Evolutionary conservation across 2,888 invertebrate species (phyloP), one percentile per base, ranked within the genome.

Genomic region (Griposia aprilina): DNA sequence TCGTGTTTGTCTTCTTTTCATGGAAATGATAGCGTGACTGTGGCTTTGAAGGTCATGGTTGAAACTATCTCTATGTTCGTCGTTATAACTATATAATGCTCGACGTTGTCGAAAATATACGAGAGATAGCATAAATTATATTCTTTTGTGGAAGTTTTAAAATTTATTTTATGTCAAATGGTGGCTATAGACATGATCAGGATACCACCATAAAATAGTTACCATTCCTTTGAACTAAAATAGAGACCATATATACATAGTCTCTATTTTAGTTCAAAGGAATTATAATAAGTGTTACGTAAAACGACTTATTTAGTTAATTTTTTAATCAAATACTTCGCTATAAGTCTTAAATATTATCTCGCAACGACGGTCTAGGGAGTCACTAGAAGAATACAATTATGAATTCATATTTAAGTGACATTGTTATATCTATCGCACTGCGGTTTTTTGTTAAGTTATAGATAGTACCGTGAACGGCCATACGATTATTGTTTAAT

Each of bases 21-120:
- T 71, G 63, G 45, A 72, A 13, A 36, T 36, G 57, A 17, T 80
- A 60, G 67, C 82, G 78, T 85, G 83, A 86, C 76, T 78, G 72
- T 67, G 57, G 57, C 63, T 59, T 62, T 55, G 45, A 69, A 75
- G 83, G 74, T 86, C 79, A 83, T n/a, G 62, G 70, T 59, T 72
- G 65, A 63, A 65, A 70, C 66, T 72, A 57, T 66, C 62, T 13
- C 23, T 72, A 86, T 73, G 50, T 70, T 65, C 5, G 72, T 72
- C 52, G 60, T 68, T 55, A 45, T 13, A 72, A 41, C 62, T 68
- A 30, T 57, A 70, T 70, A 69, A 72, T 59, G 57, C 11, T 30
- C 75, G 15, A 52, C 13, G 11, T 36, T 26, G 30, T 48, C 48
- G 36, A 62, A 70, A 77, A 77, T 50, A 66, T 52, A 55, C 52